phyloP scores from a whole-genome alignment of 2,797 vertebrate species.

The Acridotheres tristis region DNA sequence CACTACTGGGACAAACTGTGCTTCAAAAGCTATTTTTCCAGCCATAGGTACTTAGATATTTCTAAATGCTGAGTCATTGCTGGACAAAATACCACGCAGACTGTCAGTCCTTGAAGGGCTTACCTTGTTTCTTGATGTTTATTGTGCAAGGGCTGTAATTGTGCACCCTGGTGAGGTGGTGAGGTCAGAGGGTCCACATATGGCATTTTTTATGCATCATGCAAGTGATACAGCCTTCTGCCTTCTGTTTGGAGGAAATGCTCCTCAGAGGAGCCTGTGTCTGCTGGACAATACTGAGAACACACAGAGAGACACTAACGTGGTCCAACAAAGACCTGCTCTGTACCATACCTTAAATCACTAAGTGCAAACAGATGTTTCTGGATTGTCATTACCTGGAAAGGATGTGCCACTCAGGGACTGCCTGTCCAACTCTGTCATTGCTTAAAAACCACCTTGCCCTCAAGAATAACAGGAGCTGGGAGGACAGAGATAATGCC shows the following conservation, averaged over 20 bases:
- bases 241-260: neutral
- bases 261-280: neutral
- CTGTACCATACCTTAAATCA: neutral
- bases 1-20: neutral
- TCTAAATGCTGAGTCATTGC: neutral
- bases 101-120: neutral
- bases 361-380: neutral
- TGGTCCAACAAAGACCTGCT: neutral
- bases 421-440: neutral
- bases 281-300: neutral
- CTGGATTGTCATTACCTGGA: neutral
- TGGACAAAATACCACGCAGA: neutral
- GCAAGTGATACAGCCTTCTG: neutral
- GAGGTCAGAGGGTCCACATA: neutral
- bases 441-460: neutral
- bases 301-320: neutral
- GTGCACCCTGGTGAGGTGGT: no score
- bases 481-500: neutral
- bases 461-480: neutral
- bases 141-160: neutral
- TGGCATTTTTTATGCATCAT: neutral
- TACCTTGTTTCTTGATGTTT: neutral
- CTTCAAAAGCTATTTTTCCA: neutral
- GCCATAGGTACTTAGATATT: neutral
- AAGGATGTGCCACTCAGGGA: neutral